phyloP scores from a whole-genome alignment of 2,797 vertebrate genomes.

The Champsocephalus esox region DNA sequence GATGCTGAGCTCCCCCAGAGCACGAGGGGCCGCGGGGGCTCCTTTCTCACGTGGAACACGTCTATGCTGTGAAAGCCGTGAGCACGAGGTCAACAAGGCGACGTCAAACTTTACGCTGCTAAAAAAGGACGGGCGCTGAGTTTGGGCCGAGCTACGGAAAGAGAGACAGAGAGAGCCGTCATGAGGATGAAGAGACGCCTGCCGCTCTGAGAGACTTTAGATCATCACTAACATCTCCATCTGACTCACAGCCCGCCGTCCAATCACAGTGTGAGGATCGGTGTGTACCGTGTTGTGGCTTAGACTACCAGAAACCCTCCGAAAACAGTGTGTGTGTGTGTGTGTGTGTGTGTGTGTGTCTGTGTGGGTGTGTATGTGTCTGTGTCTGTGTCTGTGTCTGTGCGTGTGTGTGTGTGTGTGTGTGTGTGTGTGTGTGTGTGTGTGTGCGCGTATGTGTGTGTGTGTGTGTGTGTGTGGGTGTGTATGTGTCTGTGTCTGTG shows the following conservation, averaged over 20 bases:
- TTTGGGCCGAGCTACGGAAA: neutral
- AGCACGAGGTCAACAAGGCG: constrained; percentile 8
- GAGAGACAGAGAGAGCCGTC: neutral
- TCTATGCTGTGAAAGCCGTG: constrained; percentile 21
- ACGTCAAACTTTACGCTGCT: constrained; percentile 29
- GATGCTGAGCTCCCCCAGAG: constrained; percentile 12
- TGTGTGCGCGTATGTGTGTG: too few species aligned
- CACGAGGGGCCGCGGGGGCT: constrained; percentile 32
- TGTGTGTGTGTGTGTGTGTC: too few species aligned
- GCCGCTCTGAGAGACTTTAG: too few species aligned
- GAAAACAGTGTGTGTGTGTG: neutral
- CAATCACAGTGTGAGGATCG: neutral
- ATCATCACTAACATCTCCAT: constrained; percentile 1
- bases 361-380: too few species aligned
- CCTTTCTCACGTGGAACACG: constrained; percentile 29
- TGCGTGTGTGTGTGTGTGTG: too few species aligned
- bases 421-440: too few species aligned
- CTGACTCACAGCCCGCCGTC: constrained; percentile 7
- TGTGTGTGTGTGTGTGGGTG: too few species aligned
- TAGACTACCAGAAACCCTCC: constrained; percentile 4
- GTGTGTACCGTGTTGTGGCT: constrained; percentile 14
- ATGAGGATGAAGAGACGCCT: neutral
- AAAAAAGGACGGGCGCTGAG: neutral
- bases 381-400: too few species aligned
- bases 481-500: too few species aligned